phyloP scores from a whole-genome alignment of 2,797 vertebrate species.

The Parauchenoglanis ngamensis region DNA sequence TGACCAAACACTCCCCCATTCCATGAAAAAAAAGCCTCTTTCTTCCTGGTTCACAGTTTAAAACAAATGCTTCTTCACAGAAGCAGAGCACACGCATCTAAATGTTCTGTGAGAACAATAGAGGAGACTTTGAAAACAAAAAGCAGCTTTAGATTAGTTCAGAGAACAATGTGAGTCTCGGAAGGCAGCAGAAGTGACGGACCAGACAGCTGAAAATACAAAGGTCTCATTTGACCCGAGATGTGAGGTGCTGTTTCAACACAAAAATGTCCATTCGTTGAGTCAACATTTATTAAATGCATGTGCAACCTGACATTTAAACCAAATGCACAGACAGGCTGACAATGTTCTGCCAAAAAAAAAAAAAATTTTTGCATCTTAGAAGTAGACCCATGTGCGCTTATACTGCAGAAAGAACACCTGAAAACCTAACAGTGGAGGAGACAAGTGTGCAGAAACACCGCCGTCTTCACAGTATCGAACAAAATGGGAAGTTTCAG shows the following conservation, averaged over 20 bases:
- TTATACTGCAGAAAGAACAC: slow-evolving; percentile 1
- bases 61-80: slow-evolving; percentile 42
- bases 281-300: not conserved
- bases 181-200: not conserved
- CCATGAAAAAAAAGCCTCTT: slow-evolving; percentile 29
- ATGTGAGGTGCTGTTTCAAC: slow-evolving; percentile 7
- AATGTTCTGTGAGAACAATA: slow-evolving; percentile 34
- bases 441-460: not conserved
- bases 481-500: not conserved
- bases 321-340: not conserved
- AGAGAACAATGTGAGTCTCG: slow-evolving; percentile 42
- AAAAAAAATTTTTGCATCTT: not conserved
- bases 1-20: not conserved
- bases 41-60: slow-evolving; percentile 16
- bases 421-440: not conserved
- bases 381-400: not conserved
- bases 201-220: slow-evolving; percentile 19
- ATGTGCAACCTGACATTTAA: not conserved
- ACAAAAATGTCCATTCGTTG: not conserved
- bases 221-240: slow-evolving; percentile 4
- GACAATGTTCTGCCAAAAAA: not conserved
- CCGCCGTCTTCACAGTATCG: not conserved
- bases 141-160: slow-evolving; percentile 31
- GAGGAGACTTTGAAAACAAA: slow-evolving; percentile 35
- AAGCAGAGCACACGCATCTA: not conserved